phyloP scores from a whole-genome alignment of 1,140 invertebrate species.

The Melanaphis sacchari region DNA sequence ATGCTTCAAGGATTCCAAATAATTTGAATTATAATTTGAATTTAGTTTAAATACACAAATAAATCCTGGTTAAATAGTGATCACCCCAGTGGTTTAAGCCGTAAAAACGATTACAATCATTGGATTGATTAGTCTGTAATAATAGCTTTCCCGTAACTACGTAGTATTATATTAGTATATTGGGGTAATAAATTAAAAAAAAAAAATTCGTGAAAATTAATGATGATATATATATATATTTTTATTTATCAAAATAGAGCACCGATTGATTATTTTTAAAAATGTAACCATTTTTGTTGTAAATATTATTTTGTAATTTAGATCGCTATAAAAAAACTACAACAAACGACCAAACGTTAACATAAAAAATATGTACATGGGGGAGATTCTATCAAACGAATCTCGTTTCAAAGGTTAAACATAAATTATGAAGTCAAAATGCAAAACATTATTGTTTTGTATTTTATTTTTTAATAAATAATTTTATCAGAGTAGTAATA shows the following conservation, averaged over 20 bases:
- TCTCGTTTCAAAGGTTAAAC: slow-evolving; percentile 35
- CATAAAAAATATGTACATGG: slow-evolving; percentile 28
- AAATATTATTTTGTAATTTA: background rate
- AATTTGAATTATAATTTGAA: slow-evolving; percentile 13
- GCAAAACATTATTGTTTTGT: slow-evolving; percentile 14
- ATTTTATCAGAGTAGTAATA: background rate
- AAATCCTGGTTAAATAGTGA: background rate
- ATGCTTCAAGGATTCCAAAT: background rate
- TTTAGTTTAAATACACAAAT: background rate
- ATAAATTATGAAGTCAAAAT: background rate
- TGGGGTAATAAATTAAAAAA: background rate
- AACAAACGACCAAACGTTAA: background rate
- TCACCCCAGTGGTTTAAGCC: background rate
- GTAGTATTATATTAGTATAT: background rate
- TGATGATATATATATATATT: background rate
- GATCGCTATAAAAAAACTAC: background rate
- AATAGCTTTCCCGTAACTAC: background rate
- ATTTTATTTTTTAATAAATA: slow-evolving; percentile 29
- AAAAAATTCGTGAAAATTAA: background rate
- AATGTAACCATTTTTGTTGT: background rate
- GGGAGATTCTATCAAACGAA: slow-evolving; percentile 3
- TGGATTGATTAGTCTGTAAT: background rate
- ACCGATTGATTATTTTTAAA: background rate
- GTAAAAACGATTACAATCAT: background rate
- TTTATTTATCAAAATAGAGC: background rate